A percentile compares a stretch with the other conserved stretches of the same genome.
Evolutionary conservation across 2,113 vertebrate genomes (phyloP).

Genomic region (Opisthocomus hoazin): DNA sequence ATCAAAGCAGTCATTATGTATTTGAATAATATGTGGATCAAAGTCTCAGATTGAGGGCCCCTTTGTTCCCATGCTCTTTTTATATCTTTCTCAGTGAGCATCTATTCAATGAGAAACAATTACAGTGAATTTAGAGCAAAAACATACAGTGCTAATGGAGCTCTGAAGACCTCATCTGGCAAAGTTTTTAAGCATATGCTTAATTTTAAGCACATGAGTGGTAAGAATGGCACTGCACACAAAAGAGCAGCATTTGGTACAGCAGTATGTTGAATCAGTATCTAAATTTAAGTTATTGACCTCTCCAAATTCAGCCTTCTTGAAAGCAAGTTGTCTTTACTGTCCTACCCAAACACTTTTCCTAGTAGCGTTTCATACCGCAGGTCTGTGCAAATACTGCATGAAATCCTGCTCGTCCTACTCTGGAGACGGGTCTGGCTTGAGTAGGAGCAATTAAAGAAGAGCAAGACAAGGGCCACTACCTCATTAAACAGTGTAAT

Average conservation of each 20-base stretch:
- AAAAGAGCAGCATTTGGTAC: neutral
- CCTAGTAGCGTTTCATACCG: neutral
- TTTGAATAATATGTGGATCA: slow-evolving; percentile 64
- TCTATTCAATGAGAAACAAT: slow-evolving; percentile 58
- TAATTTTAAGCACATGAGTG: slow-evolving; percentile 51
- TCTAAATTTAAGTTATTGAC: neutral
- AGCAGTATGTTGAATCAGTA: neutral
- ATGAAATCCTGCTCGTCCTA: neutral
- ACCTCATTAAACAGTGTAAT: neutral
- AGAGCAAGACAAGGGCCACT: neutral
- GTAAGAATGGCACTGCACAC: neutral
- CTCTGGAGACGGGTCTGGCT: neutral
- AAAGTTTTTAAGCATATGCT: slow-evolving; percentile 33
- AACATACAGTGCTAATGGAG: slow-evolving; percentile 42
- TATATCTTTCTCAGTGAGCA: slow-evolving; percentile 49
- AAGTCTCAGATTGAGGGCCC: slow-evolving; percentile 52
- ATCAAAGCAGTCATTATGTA: slow-evolving; percentile 62
- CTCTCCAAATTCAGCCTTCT: neutral
- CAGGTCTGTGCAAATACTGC: neutral
- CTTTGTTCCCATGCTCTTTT: slow-evolving; percentile 60
- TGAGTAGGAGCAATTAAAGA: neutral
- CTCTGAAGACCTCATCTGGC: slow-evolving; percentile 43
- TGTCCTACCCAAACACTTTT: neutral
- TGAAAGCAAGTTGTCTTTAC: neutral
- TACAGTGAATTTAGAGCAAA: slow-evolving; percentile 57